Evolutionary conservation across 2,797 vertebrate genomes (phyloP), one percentile per base, ranked within the genome.

Genomic region (Lycodopsis pacificus): DNA sequence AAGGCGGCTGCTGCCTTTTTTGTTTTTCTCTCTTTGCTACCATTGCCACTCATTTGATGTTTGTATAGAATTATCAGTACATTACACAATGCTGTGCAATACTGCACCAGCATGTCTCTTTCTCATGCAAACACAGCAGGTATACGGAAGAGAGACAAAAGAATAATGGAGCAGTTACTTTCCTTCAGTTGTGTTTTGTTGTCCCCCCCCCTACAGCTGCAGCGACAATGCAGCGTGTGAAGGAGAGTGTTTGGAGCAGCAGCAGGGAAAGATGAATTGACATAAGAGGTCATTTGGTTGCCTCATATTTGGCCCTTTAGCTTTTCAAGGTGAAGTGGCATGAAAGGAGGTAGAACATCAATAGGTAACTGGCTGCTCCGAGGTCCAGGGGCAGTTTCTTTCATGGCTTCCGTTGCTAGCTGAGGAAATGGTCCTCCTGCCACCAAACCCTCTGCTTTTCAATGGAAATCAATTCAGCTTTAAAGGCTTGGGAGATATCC

Each of bases 381-480:
- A 83, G 83, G 90, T 86, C 89, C 82, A 84, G 80, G 84, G 86
- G 87, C 88, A 80, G 56, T 77, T 86, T 78, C 82, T 93, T 94
- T 92, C 85, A 92, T 88, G 77, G 68, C 62, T 79, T 88, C 76
- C 71, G 70, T 89, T 71, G 59, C 75, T 72, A 70, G 83, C 71
- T 78, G 86, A 84, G 90, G 80, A 93, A 90, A 89, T 83, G 58
- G 79, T 73, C 81, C 83, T 85, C 64, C 77, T 89, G 86, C 88
- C 92, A 89, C 83, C 69, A 79, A 79, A 49, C 38, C 70, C 58
- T 83, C 83, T 85, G 86, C 89, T 93, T 94, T 84, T 90, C 86
- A 94, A 86, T 92, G 88, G 78, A 92, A 92, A 94, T 92, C 91
- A 93, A 90, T 95, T 94, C 89, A 85, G 82, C 90, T 89, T 84